Evolutionary conservation across 2,797 vertebrate species (phyloP), one percentile per base, ranked within the genome.

Genomic region (Luscinia luscinia): DNA sequence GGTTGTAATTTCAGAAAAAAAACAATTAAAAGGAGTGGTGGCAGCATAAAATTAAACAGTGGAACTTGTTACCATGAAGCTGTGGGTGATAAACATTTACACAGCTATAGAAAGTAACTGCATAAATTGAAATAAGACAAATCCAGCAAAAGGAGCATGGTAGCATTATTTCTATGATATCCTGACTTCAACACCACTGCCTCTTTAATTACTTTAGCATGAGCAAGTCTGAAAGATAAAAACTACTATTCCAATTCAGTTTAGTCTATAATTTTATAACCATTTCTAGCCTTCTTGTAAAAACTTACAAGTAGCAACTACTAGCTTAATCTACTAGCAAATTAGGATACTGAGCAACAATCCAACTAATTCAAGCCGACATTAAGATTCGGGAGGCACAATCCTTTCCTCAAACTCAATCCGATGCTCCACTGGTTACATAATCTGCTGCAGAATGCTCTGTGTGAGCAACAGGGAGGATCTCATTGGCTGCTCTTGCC

Each of bases 161-260:
- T 0, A 54, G 34, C 63, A 14, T 9, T 9, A 72, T 21, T 14
- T 21, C 23, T 48, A 0, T 13, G 28, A 30, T 4, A 15, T 5
- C 32, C 67, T 17, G 9, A 38, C 32, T 69, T 51, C 79, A 43
- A 36, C 30, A 24, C 21, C 63, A 26, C 12, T 0, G 14, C 6
- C 24, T n/a, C n/a, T 55, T 43, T 17, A 45, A 62, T 12, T 24
- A 24, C 45, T 45, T 72, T 21, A 41, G 82, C 1, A 0, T 1
- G 9, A 91, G 9, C 22, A 32, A 77, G 26, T 8, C 40, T 34
- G n/a, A 23, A 40, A 64, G 11, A 74, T 2, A 45, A 78, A 69
- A 69, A 28, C 4, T 2, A 49, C 11, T 32, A 14, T 8, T 34
- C 12, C 20, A 24, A 57, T 32, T 62, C n/a, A 13, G 28, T 49